phyloP scores from a whole-genome alignment of 1,140 invertebrate genomes.

The Stegodyphus mimosarum region DNA sequence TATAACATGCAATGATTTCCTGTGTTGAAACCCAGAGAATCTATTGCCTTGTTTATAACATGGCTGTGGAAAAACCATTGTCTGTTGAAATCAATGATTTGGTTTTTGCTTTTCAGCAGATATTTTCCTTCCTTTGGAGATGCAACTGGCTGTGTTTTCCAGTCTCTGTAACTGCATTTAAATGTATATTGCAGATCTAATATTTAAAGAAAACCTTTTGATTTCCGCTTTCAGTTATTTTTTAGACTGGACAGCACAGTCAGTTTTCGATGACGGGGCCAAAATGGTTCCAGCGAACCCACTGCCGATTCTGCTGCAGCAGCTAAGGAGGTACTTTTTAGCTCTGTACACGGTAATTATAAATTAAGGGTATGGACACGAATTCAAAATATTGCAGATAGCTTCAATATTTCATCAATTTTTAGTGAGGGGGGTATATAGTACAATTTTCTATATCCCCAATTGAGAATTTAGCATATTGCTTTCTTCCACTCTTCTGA shows the following conservation, averaged over 20 bases:
- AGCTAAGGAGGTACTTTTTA: constrained; percentile 60
- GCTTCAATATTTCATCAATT: not conserved
- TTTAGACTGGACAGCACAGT: constrained; percentile 54
- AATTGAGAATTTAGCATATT: too few species aligned
- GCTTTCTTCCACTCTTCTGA: too few species aligned
- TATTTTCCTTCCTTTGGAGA: constrained; percentile 46
- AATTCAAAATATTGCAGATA: not conserved
- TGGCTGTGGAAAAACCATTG: constrained; percentile 20
- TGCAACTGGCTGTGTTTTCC: constrained; percentile 58
- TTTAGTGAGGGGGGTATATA: too few species aligned
- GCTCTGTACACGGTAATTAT: constrained; percentile 59
- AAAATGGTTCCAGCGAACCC: constrained; percentile 54
- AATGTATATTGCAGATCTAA: not conserved
- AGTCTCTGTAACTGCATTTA: not conserved
- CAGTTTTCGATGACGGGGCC: constrained; percentile 56
- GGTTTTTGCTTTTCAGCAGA: constrained; percentile 60
- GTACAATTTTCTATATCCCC: too few species aligned
- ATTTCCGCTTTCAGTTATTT: constrained; percentile 33
- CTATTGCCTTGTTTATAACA: constrained; percentile 15
- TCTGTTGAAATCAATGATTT: constrained; percentile 60
- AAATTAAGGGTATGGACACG: constrained; percentile 3
- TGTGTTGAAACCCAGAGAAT: constrained; percentile 3
- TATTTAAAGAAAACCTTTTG: not conserved
- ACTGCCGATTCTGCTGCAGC: constrained; percentile 55
- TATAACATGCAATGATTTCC: constrained; percentile 5